Percentiles rank a stretch among this genome's conserved stretches.
phyloP scores from a whole-genome alignment of 1,140 invertebrate species.

The Panonychus citri region DNA sequence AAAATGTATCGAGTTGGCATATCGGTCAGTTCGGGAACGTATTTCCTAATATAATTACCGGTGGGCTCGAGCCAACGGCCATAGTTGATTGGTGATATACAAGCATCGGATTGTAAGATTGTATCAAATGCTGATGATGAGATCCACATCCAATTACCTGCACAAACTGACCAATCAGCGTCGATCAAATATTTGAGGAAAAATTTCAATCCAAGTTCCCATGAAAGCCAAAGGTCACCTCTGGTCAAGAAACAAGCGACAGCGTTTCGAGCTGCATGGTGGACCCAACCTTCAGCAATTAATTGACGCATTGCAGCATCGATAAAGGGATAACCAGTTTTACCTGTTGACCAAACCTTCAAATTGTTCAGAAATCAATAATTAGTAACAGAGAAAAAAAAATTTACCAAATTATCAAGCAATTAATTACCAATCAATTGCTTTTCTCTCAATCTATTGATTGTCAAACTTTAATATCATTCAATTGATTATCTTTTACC shows the following conservation, averaged over 20 bases:
- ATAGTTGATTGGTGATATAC: constrained; percentile 67
- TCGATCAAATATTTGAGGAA: constrained; percentile 69
- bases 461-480: too few relatives aligned
- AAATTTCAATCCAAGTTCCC: constrained; percentile 65
- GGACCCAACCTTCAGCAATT: constrained; percentile 68
- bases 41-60: constrained; percentile 65
- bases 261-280: constrained; percentile 61
- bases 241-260: constrained; percentile 69
- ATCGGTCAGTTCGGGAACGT: constrained; percentile 52
- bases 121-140: constrained; percentile 76
- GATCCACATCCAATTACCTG: constrained; percentile 80
- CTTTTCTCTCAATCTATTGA: too few relatives aligned
- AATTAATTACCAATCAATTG: too few relatives aligned
- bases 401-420: too few relatives aligned
- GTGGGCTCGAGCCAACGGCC: constrained; percentile 67
- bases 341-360: constrained; percentile 71
- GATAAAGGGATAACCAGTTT: constrained; percentile 77
- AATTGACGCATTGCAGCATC: constrained; percentile 81
- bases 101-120: constrained; percentile 28
- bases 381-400: too few relatives aligned
- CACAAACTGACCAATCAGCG: constrained; percentile 76
- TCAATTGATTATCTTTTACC: too few relatives aligned
- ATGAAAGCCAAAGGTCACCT: constrained; percentile 69
- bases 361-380: constrained; percentile 19
- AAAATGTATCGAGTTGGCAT: constrained; percentile 65